phyloP scores from a whole-genome alignment of 2,888 invertebrate genomes.

The Autographa pulchrina region DNA sequence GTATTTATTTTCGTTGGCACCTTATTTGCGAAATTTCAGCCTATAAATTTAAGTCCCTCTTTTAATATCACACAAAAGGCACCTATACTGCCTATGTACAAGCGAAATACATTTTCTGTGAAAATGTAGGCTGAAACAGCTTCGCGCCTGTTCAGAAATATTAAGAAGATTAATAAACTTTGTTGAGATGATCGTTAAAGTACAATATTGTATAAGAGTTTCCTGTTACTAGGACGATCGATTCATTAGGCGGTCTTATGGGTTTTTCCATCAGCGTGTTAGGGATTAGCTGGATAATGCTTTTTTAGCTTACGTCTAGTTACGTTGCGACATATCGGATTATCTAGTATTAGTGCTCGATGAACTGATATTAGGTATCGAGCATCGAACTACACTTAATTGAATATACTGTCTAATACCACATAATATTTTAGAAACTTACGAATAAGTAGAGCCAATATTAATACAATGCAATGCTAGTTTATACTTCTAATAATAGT shows the following conservation, averaged over 20 bases:
- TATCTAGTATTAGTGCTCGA: slow-evolving; percentile 59
- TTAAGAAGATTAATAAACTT: slow-evolving; percentile 57
- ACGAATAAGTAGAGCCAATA: no score
- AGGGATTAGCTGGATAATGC: slow-evolving; percentile 59
- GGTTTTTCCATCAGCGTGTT: slow-evolving; percentile 54
- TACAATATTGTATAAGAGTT: slow-evolving; percentile 53
- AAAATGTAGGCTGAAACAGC: slow-evolving; percentile 37
- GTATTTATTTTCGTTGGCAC: slow-evolving; percentile 15
- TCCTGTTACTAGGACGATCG: slow-evolving; percentile 59
- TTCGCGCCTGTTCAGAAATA: slow-evolving; percentile 42
- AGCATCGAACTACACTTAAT: slow-evolving; percentile 31
- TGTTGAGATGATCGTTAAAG: slow-evolving; percentile 52
- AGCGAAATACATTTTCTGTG: slow-evolving; percentile 39
- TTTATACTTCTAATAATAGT: no score
- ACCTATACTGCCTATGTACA: background rate
- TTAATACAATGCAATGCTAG: no score
- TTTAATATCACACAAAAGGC: slow-evolving; percentile 33
- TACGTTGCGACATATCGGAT: slow-evolving; percentile 54
- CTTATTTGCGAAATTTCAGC: slow-evolving; percentile 16
- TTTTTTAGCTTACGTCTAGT: slow-evolving; percentile 52
- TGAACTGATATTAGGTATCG: slow-evolving; percentile 59
- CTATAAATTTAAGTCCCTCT: slow-evolving; percentile 23
- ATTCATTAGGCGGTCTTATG: slow-evolving; percentile 56
- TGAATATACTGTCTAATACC: background rate
- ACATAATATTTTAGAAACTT: background rate